These are phyloP conservation scores for Oncopodura yosiiana DNA, from an alignment of 1,140 invertebrate genomes.

Conservation along the genomic window DNA sequence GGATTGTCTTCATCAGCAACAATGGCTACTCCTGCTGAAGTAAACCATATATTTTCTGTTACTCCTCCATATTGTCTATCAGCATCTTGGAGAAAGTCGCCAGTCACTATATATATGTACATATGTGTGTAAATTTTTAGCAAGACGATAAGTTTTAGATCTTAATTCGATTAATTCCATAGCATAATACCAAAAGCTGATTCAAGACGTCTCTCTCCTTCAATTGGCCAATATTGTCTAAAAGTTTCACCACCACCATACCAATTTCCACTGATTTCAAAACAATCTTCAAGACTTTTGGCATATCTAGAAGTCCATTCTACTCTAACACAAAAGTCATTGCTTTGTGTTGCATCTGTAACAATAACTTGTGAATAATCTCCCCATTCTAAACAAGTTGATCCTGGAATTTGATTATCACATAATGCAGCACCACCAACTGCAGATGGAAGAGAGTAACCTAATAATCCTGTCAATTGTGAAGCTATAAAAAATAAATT, in stretches of 20 bases:
- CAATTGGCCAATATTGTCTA: conserved; percentile 43
- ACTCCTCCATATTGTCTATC: conserved; percentile 44
- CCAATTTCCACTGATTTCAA: conserved; percentile 20
- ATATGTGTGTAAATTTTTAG: no score
- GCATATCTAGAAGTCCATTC: conserved; percentile 13
- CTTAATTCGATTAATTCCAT: no score
- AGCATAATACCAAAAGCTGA: no score
- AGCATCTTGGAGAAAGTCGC: conserved; percentile 36
- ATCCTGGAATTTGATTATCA: not conserved
- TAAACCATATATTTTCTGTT: conserved; percentile 65
- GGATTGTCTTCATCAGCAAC: conserved; percentile 53
- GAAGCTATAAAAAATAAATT: no score
- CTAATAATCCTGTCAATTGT: conserved; percentile 1
- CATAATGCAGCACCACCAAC: conserved; percentile 4
- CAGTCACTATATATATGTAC: no score
- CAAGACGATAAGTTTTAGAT: no score
- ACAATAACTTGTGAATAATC: conserved; percentile 20
- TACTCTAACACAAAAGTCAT: conserved; percentile 13
- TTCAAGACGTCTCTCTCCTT: conserved; percentile 34
- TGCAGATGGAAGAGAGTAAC: conserved; percentile 12
- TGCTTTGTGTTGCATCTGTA: not conserved
- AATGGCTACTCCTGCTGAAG: conserved; percentile 54
- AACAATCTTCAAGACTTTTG: conserved; percentile 18
- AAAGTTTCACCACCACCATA: conserved; percentile 42
- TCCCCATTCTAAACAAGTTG: conserved; percentile 16